These are phyloP conservation scores for Andrena chrysosceles DNA, from an alignment of 2,888 invertebrate species.

Conservation along the genomic window DNA sequence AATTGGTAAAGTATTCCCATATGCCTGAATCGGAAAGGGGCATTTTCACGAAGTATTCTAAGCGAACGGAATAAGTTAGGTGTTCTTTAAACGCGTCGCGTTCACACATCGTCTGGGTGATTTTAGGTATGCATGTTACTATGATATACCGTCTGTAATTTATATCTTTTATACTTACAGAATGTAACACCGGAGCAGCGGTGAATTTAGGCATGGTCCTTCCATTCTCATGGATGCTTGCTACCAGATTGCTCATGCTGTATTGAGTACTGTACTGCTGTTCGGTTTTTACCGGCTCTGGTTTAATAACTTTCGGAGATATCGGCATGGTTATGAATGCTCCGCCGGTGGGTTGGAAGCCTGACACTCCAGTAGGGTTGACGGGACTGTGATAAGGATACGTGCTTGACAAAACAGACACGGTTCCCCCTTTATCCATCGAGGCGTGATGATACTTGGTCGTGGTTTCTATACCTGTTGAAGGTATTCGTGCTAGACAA, in stretches of 20 bases:
- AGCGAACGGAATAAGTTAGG: background rate
- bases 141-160: conserved; percentile 1
- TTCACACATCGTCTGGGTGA: conserved; percentile 14
- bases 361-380: conserved; percentile 93
- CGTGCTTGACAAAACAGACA: conserved; percentile 84
- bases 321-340: conserved; percentile 95
- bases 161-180: conserved; percentile 73
- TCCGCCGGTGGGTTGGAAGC: conserved; percentile 97
- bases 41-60: conserved; percentile 23
- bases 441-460: conserved; percentile 85
- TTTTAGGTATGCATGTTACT: conserved; percentile 59
- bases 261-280: conserved; percentile 82
- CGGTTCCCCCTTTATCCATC: conserved; percentile 83
- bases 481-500: conserved; percentile 86
- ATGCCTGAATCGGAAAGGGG: conserved; percentile 46
- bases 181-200: conserved; percentile 81
- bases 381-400: conserved; percentile 89
- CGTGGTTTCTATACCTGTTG: conserved; percentile 85
- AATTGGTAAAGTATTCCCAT: conserved; percentile 46
- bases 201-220: conserved; percentile 81
- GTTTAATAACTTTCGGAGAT: conserved; percentile 86
- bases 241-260: conserved; percentile 81
- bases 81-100: background rate
- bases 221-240: conserved; percentile 81
- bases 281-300: conserved; percentile 80